Conservation (phyloP, 2,113 vertebrate species). For the Apodemus speciosus region DNA sequence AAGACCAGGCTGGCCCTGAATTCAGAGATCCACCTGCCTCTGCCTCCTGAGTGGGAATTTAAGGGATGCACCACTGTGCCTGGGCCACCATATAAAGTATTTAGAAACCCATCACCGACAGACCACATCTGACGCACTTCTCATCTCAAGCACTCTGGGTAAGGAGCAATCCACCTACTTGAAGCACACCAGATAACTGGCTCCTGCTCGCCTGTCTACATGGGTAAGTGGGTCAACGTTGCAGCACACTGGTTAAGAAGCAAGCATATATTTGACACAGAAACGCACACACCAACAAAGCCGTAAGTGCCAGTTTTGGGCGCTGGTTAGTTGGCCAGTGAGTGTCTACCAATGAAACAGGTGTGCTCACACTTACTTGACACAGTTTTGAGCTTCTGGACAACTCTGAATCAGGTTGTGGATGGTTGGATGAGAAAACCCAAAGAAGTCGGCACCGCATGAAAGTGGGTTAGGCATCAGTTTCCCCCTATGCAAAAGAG, state of each 20-base stretch:
- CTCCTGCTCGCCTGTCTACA: not conserved
- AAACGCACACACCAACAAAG: not conserved
- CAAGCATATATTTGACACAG: not conserved
- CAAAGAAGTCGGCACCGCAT: slow-evolving; percentile 93
- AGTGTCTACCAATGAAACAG: not conserved
- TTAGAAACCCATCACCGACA: not conserved
- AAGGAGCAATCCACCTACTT: not conserved
- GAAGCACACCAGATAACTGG: not conserved
- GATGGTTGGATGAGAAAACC: slow-evolving; percentile 92
- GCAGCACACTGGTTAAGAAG: not conserved
- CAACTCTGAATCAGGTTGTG: slow-evolving; percentile 95
- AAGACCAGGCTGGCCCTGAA: not conserved
- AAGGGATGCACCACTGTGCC: not conserved
- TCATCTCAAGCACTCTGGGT: not conserved
- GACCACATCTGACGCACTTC: not conserved
- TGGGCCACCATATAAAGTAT: not conserved
- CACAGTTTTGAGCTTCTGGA: slow-evolving; percentile 92
- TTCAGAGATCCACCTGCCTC: not conserved
- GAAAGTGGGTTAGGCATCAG: slow-evolving; percentile 83
- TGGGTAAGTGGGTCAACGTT: not conserved
- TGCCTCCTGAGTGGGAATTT: not conserved
- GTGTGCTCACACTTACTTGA: slow-evolving; percentile 83
- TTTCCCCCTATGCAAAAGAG: slow-evolving; percentile 83
- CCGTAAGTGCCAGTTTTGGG: not conserved
- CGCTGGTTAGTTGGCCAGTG: not conserved